Conservation (phyloP, 2,797 vertebrate species). For the Sarcoramphus papa region DNA sequence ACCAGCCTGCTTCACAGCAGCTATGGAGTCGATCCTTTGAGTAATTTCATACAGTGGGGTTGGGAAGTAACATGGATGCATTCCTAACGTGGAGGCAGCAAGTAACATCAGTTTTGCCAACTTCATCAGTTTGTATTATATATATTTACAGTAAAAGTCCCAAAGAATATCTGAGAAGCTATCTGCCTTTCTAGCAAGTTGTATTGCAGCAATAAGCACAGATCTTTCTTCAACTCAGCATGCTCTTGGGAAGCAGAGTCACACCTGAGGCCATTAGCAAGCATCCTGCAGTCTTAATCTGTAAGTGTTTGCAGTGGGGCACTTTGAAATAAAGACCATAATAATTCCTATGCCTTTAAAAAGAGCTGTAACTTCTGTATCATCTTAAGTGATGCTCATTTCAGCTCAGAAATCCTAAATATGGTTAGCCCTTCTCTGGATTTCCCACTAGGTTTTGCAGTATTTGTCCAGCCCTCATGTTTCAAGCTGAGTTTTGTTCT, state of each 20-base stretch:
- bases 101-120: neutral
- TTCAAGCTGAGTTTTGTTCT: neutral
- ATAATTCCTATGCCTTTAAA: neutral
- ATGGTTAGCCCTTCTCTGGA: neutral
- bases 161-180: neutral
- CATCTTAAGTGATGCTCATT: neutral
- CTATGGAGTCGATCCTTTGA: accelerated
- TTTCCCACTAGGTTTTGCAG: neutral
- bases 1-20: neutral
- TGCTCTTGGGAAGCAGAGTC: neutral
- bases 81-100: neutral
- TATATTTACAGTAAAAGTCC: neutral
- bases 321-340: neutral
- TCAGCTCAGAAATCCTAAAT: neutral
- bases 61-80: neutral
- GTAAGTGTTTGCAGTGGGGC: neutral
- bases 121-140: neutral
- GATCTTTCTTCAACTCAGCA: neutral
- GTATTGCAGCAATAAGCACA: neutral
- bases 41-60: neutral
- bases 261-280: neutral
- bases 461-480: neutral
- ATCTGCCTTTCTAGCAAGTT: neutral
- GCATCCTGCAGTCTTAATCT: neutral
- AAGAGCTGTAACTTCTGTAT: neutral